Evolutionary conservation across 2,888 invertebrate genomes (phyloP), one percentile per base, ranked within the genome.

Genomic region (Clepsis dumicolana): DNA sequence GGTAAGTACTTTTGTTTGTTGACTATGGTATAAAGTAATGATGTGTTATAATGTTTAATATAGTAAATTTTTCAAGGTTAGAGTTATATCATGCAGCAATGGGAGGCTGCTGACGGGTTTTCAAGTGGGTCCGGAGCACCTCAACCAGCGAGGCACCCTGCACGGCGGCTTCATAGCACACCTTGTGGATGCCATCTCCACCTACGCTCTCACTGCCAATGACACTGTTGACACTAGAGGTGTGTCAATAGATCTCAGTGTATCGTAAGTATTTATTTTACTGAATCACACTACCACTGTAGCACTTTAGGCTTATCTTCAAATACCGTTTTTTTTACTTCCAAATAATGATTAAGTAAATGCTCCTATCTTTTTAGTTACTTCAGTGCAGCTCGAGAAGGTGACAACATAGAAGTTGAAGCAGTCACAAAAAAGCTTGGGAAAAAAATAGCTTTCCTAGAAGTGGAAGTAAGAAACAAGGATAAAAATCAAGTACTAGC

Each of bases 141-240:
- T 96, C 1, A 98, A 98, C 87, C 87, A 93, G 14, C 84, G 93
- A 35, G 97, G 97, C 0, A 95, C 95, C 0, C 85, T 98, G 4
- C 98, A 98, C 82, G 98, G 98, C 1, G 98, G 98, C 5, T 95
- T 97, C 77, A 97, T 97, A 3, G 96, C 97, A 2, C 97, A 97
- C 0, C 84, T 98, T 10, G 95, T 97, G 0, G 94, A 94, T 76
- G 90, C 91, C 1, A 85, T 98, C 24, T 98, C 98, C 0, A 96
- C 97, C 0, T 96, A 96, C 81, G 98, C 97, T 0, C 85, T 98
- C 1, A 94, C 96, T 82, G 95, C 97, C 0, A 94, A 95, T 76
- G 94, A 94, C n/a, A 88, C 80, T n/a, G 85, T 91, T 61, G 92
- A 94, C 3, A 92, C 93, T 56, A 94, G 96, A 60, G 98, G 98